Percentiles rank a stretch among this genome's conserved stretches.
These are phyloP conservation scores for Chrysogorgia sp. DNA, from an alignment of 92 coral and sea anemone genomes.

Conservation along the genomic window DNA sequence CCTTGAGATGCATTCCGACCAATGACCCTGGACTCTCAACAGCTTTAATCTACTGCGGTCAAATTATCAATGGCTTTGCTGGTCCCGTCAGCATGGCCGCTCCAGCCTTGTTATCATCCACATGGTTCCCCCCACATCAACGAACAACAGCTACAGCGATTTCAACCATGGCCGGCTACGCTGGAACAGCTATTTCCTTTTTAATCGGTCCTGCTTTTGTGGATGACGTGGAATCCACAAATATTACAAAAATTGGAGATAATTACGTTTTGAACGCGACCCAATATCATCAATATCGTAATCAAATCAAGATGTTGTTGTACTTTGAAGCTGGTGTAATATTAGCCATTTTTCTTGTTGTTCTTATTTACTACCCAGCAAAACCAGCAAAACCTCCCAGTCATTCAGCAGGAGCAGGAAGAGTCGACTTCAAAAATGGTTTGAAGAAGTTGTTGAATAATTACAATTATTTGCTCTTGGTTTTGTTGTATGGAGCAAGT, in stretches of 20 bases:
- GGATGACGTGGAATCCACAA: no score
- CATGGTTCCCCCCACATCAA: no score
- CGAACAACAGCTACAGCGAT: no score
- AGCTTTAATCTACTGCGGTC: constrained; percentile 85
- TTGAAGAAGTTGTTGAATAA: constrained; percentile 71
- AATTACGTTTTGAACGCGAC: no score
- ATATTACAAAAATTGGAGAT: no score
- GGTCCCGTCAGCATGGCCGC: constrained; percentile 99
- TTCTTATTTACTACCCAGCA: constrained; percentile 74
- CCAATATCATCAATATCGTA: constrained; percentile 48
- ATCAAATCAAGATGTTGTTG: constrained; percentile 74
- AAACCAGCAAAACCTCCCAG: constrained; percentile 89
- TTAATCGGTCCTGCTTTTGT: constrained; percentile 79
- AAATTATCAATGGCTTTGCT: constrained; percentile 85
- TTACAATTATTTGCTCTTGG: constrained; percentile 79
- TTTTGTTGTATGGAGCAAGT: no score
- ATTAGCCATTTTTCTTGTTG: constrained; percentile 61
- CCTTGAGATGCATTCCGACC: constrained; percentile 78
- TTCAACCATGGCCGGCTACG: constrained; percentile 87
- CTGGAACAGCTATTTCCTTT: constrained; percentile 91
- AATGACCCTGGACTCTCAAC: constrained; percentile 48
- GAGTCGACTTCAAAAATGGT: no score
- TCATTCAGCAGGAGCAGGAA: constrained; percentile 89
- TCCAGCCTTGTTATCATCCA: no score
- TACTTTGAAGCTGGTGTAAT: no score